Evolutionary conservation across 2,888 invertebrate species (phyloP).

Genomic region (Salticus scenicus): DNA sequence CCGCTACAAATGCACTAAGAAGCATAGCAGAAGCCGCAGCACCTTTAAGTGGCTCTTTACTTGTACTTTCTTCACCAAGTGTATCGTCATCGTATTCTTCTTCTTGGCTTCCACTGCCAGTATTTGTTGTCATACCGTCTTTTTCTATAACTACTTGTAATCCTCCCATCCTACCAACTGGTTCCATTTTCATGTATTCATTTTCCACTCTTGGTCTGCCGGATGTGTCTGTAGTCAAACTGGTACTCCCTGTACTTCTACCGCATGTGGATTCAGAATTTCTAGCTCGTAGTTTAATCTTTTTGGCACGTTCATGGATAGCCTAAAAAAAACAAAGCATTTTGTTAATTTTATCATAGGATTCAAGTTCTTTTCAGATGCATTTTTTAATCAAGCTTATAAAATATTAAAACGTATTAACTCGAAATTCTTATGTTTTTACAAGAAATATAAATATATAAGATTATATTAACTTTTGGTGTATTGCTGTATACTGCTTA

Average conservation of each 20-base stretch:
- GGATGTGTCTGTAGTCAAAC: conserved; percentile 78
- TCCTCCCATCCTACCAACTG: background rate
- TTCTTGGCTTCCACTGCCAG: conserved; percentile 89
- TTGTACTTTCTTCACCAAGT: conserved; percentile 72
- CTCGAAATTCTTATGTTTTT: too few relatives aligned
- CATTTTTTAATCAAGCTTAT: too few relatives aligned
- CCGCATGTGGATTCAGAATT: conserved; percentile 37
- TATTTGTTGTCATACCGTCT: conserved; percentile 79
- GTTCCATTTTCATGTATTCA: conserved; percentile 77
- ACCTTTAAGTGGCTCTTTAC: conserved; percentile 76
- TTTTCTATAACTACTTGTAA: conserved; percentile 58
- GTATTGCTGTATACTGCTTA: too few relatives aligned
- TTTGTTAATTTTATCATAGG: too few relatives aligned
- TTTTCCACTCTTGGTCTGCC: conserved; percentile 73
- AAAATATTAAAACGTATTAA: too few relatives aligned
- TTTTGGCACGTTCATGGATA: conserved; percentile 87
- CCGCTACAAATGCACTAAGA: conserved; percentile 81
- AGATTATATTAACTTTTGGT: too few relatives aligned
- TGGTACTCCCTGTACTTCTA: conserved; percentile 83
- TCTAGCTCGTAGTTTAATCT: conserved; percentile 86
- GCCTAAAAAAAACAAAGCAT: too few relatives aligned
- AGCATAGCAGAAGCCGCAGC: conserved; percentile 85
- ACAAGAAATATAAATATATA: too few relatives aligned
- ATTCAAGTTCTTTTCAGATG: too few relatives aligned
- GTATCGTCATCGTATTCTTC: conserved; percentile 73